phyloP scores from a whole-genome alignment of 2,113 vertebrate species.

The Pongo pygmaeus region DNA sequence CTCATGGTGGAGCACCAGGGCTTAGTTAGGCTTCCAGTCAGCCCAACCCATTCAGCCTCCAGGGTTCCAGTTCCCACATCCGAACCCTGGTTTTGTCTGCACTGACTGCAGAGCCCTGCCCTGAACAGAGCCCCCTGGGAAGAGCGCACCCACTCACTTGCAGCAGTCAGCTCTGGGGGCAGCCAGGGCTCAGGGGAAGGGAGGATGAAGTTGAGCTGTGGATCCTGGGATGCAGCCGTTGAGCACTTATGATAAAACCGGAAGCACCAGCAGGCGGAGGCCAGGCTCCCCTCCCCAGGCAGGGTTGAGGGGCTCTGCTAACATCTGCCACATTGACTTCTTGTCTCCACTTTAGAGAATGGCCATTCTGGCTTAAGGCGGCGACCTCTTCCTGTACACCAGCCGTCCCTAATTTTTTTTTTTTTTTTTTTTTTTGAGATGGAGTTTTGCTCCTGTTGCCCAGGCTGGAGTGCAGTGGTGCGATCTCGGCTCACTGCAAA shows the following conservation, averaged over 20 bases:
- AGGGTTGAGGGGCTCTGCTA: not conserved
- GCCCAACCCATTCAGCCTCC: not conserved
- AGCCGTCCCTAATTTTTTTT: too few species aligned
- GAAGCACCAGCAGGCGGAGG: not conserved
- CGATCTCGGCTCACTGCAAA: too few species aligned
- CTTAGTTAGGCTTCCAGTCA: not conserved
- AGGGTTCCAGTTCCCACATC: not conserved
- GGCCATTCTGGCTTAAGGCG: accelerated
- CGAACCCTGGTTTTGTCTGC: not conserved
- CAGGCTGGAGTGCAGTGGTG: too few species aligned
- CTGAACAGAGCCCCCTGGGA: not conserved
- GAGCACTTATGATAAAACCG: not conserved
- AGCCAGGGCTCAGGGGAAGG: not conserved
- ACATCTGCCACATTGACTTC: not conserved
- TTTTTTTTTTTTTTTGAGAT: too few species aligned
- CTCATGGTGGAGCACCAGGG: not conserved
- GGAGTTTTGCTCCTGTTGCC: too few species aligned
- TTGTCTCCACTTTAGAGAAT: not conserved
- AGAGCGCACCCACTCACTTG: not conserved
- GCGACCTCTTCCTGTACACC: not conserved
- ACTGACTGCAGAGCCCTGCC: not conserved
- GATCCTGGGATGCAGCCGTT: not conserved
- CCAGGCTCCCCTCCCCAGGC: not conserved
- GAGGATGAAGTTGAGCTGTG: not conserved
- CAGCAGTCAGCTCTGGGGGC: not conserved